Evolutionary conservation across 2,113 vertebrate genomes (phyloP), one percentile per base, ranked within the genome.

Genomic region (Vulpes lagopus): DNA sequence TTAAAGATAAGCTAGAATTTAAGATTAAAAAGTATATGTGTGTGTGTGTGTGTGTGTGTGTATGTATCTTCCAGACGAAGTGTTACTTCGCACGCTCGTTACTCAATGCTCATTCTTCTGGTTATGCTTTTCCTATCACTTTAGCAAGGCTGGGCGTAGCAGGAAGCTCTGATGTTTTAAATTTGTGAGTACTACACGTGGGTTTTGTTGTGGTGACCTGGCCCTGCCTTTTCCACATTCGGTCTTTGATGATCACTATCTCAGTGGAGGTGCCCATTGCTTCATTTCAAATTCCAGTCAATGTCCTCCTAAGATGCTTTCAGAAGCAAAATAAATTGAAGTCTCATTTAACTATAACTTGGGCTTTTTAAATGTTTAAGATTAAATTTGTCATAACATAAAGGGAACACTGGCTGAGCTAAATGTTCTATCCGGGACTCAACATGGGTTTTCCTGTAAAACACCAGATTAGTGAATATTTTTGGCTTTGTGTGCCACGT

Each of bases 231-330:
- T 79, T 94, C 60, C 32, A 79, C 32, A 65, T 30, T 69, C 38
- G 53, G 16, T 67, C 16, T 86, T 64, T 83, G n/a, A 25, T 62
- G 91, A 89, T 65, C 25, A 90, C 62, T 32, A 35, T 71, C 82
- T 78, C 86, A 57, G 1, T 62, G 51, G 43, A 51, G 27, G 53
- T 64, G 23, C 53, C 64, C 60, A 92, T 17, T 55, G 43, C 62
- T 91, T 93, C 55, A 89, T 85, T 94, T 95, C 25, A 88, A 96
- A 96, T 82, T 92, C 59, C 59, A 53, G 15, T 81, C 96, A 90
- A 67, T 1, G 3, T n/a, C 3, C 16, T 96, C 43, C 27, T 30
- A 89, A 95, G 53, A 38, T 74, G 19, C 82, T 88, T 91, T 83
- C 38, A 73, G 53, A 79, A 35, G 57, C 27, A 76, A 64, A 62